Base-by-base conservation (phyloP, 2,888 invertebrate genomes). In the Creontiades dilutus region DNA sequence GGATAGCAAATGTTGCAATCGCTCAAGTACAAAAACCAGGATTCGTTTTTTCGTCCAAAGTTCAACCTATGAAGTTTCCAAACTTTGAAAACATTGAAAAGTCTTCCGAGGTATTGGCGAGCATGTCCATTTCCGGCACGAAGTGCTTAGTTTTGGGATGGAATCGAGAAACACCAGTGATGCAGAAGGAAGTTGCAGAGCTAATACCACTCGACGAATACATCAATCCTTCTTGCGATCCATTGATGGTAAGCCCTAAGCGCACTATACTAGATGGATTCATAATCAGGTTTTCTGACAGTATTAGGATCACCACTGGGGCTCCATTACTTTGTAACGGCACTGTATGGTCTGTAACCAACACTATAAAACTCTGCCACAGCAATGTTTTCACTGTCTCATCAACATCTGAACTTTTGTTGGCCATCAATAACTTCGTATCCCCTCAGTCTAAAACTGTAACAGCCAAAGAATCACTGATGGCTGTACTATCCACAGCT, bases 31-130 rank as follows among this genome's bases (percentile, higher is more conserved):
- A 0, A 46, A 80, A n/a, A n/a, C 78, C 78, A 14, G 78, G 78
- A 9, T 80, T 80, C 47, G 19, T 19, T 80, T 80, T 37, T 4
- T 47, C 78, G 0, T 5, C n/a, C 11, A 37, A 14, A n/a, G 46
- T 80, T 11, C 78, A 80, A 80, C 78, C 78, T 16, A 80, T 80
- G 78, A 80, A 80, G 78, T n/a, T 37, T 12, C 78, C 78, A 4
- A 0, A 46, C 3, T 80, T 80, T 19, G 78, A 80, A 14, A 16
- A 19, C 0, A 19, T 19, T 0, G 46, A 46, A 19, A 9, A 14
- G n/a, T 37, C 78, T 16, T 47, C 78, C 37, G 16, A 47, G 0
- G n/a, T 9, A 14, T 16, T 47, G 47, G 19, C 12, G n/a, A 16
- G 28, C 16, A 80, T 47, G 37, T n/a, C 37, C 7, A 13, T 3